Conservation (phyloP, 2,888 invertebrate genomes). For the Leucozona laternaria region DNA sequence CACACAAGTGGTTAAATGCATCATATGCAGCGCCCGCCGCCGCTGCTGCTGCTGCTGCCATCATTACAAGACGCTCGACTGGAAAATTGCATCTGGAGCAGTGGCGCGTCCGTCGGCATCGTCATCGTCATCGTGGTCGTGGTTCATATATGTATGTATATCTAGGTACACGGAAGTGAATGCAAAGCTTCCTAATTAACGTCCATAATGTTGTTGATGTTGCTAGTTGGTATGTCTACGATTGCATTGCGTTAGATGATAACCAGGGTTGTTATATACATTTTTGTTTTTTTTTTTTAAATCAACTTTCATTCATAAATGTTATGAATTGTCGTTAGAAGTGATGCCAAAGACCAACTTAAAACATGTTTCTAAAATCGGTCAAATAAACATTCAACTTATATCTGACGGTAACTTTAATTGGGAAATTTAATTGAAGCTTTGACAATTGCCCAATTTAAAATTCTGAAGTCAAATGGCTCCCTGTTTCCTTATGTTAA, state of each 20-base stretch:
- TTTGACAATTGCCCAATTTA: too few relatives aligned
- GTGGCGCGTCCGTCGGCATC: constrained; percentile 49
- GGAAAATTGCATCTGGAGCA: constrained; percentile 74
- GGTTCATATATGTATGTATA: constrained; percentile 15
- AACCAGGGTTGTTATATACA: constrained; percentile 24
- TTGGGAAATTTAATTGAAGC: too few relatives aligned
- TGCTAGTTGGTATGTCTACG: constrained; percentile 43
- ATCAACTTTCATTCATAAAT: neutral
- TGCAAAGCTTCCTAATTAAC: constrained; percentile 74
- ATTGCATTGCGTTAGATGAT: constrained; percentile 13
- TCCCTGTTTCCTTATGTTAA: too few relatives aligned
- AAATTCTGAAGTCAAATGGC: too few relatives aligned
- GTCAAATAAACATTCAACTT: too few relatives aligned
- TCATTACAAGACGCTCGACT: constrained; percentile 70
- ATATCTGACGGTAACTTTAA: too few relatives aligned
- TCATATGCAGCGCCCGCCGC: neutral
- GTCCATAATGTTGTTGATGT: constrained; percentile 66
- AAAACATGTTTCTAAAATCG: too few relatives aligned
- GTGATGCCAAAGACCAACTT: too few relatives aligned
- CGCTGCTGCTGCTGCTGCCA: neutral
- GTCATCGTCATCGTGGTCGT: neutral
- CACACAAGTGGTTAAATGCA: constrained; percentile 70
- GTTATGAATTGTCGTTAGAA: too few relatives aligned
- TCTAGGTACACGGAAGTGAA: constrained; percentile 69
- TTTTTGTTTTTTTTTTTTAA: neutral